Base-by-base conservation (phyloP, 2,113 vertebrate genomes). In the Mionectes macconnelli region DNA sequence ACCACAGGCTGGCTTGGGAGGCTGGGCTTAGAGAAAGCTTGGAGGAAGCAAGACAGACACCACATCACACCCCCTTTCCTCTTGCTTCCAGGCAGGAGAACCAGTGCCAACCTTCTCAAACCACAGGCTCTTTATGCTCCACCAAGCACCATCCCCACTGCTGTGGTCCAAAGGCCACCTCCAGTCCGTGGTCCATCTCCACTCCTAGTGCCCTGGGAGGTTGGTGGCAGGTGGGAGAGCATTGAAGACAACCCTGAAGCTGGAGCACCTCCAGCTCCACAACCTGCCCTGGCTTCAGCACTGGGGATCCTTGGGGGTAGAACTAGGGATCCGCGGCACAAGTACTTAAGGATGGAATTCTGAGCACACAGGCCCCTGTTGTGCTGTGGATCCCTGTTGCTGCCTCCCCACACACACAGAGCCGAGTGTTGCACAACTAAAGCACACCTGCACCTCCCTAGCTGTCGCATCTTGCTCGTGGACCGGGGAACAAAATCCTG, bases 321-420 rank as follows among this genome's bases (percentile, higher is more conserved):
- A 64, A 16, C 8, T 2, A 4, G 22, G 30, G 44, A 80, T 15
- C 21, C 55, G 19, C 0, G 1, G 64, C n/a, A 55, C 30, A 37
- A 62, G 30, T 8, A 23, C 12, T 18, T 20, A 12, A n/a, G 56
- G 50, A 14, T 1, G 6, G 67, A 44, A 56, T 49, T 11, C 14
- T 2, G 37, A 87, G 68, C 9, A 1, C 1, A 12, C 23, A 27
- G 66, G 42, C 21, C 88, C 20, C 52, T 45, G 18, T 4, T 17
- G 62, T 24, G 40, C 6, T 68, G 44, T 28, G 23, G 63, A 40
- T 64, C 39, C 67, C 35, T 42, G 67, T 39, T 30, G 60, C 68
- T 82, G 66, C 47, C 47, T 5, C 11, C 16, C 9, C 21, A 8
- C 37, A 15, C 27, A 78, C n/a, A 44, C 20, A 35, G 9, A 55